Conservation (phyloP, 2,888 invertebrate species). For the Syrphus vitripennis region DNA sequence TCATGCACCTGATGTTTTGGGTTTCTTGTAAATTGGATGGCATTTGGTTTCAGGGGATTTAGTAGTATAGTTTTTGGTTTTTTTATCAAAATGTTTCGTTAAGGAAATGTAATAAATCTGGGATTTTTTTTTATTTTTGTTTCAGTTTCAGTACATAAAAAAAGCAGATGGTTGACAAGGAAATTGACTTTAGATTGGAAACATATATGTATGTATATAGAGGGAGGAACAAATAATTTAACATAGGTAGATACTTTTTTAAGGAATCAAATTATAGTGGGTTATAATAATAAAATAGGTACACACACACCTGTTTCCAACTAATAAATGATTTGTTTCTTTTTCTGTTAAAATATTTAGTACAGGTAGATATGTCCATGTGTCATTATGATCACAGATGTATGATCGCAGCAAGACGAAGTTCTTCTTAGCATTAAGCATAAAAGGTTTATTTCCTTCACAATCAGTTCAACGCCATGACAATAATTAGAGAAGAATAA, state of each 20-base stretch:
- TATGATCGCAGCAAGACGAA: too few species aligned
- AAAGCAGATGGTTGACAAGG: constrained; percentile 43
- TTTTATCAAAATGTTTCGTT: constrained; percentile 38
- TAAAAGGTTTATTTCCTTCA: too few species aligned
- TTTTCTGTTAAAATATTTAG: too few species aligned
- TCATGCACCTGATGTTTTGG: constrained; percentile 59
- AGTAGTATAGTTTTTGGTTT: constrained; percentile 35
- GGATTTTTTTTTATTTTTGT: constrained; percentile 1
- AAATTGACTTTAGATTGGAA: constrained; percentile 5
- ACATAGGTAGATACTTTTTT: not conserved
- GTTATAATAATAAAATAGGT: not conserved
- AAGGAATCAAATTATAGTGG: not conserved
- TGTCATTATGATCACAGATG: too few species aligned
- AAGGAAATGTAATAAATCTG: constrained; percentile 62
- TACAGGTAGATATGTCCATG: too few species aligned
- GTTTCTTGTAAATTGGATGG: constrained; percentile 47
- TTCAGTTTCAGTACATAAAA: not conserved
- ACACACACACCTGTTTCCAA: not conserved
- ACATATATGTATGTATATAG: too few species aligned
- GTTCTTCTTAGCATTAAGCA: too few species aligned
- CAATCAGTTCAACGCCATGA: too few species aligned
- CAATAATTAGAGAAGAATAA: too few species aligned
- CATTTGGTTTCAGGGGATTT: constrained; percentile 49
- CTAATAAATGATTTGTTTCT: too few species aligned
- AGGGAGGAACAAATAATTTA: not conserved